These are phyloP conservation scores for Acanthosepion esculentum DNA, from an alignment of 2,888 invertebrate species.

Conservation along the genomic window DNA sequence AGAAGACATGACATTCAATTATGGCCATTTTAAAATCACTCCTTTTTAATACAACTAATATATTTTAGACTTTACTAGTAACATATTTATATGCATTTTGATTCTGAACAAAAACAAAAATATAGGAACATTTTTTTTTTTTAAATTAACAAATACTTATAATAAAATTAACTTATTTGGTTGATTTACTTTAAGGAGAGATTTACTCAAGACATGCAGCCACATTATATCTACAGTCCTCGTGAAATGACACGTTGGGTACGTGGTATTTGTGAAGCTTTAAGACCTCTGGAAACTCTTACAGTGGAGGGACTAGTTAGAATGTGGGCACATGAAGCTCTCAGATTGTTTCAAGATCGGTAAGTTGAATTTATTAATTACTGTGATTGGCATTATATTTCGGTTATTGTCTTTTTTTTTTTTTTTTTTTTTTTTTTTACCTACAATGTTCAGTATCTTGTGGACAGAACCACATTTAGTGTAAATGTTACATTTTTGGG, in stretches of 20 bases:
- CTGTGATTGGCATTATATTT: not conserved
- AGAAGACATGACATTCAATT: no score
- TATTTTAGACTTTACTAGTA: no score
- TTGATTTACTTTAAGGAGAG: constrained; percentile 79
- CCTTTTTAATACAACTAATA: no score
- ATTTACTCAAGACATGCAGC: constrained; percentile 99
- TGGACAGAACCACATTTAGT: no score
- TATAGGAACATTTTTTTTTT: fast-evolving
- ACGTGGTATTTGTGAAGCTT: constrained; percentile 98
- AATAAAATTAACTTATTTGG: no score
- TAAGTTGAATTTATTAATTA: constrained; percentile 52
- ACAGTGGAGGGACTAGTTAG: constrained; percentile 95
- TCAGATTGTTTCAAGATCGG: constrained; percentile 91
- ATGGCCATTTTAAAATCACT: no score
- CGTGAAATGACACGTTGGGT: constrained; percentile 99
- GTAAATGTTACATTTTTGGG: no score
- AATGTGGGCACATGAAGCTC: constrained; percentile 99
- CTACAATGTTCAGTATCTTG: no score
- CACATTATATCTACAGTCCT: constrained; percentile 99
- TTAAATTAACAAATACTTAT: not conserved
- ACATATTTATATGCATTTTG: not conserved
- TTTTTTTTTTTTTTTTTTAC: no score
- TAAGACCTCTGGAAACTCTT: constrained; percentile 92
- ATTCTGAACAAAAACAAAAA: not conserved
- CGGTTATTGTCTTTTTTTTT: no score